These are phyloP conservation scores for Mya arenaria DNA, from an alignment of 1,140 invertebrate genomes.

Conservation along the genomic window DNA sequence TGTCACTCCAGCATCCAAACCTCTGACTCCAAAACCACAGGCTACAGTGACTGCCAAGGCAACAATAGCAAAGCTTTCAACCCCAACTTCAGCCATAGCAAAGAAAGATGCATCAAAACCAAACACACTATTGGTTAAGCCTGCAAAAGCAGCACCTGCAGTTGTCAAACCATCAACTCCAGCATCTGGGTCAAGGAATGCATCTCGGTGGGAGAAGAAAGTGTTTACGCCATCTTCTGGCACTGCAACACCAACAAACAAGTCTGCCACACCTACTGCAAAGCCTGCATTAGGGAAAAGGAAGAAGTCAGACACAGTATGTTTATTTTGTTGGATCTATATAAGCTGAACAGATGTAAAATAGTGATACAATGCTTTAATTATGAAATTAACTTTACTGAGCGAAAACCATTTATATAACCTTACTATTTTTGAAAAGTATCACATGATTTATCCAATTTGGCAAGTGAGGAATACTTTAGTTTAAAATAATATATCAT, in stretches of 20 bases:
- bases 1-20: neutral
- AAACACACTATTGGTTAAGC: neutral
- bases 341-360: no score
- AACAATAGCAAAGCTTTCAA: neutral
- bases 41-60: neutral
- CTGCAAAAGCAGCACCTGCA: neutral
- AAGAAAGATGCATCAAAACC: neutral
- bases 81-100: neutral
- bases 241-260: neutral
- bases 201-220: constrained; percentile 30
- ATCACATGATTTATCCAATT: no score
- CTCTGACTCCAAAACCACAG: neutral
- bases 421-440: no score
- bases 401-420: no score
- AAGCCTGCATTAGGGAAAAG: constrained; percentile 21
- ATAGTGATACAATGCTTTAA: no score
- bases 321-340: no score
- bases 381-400: no score
- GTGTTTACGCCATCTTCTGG: constrained; percentile 5
- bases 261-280: neutral
- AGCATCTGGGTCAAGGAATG: neutral
- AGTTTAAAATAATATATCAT: no score
- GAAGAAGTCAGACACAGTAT: constrained; percentile 27
- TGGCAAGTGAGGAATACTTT: no score
- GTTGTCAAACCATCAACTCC: neutral